Evolutionary conservation across 2,888 invertebrate species (phyloP).

Genomic region (Drosophila lacicola): DNA sequence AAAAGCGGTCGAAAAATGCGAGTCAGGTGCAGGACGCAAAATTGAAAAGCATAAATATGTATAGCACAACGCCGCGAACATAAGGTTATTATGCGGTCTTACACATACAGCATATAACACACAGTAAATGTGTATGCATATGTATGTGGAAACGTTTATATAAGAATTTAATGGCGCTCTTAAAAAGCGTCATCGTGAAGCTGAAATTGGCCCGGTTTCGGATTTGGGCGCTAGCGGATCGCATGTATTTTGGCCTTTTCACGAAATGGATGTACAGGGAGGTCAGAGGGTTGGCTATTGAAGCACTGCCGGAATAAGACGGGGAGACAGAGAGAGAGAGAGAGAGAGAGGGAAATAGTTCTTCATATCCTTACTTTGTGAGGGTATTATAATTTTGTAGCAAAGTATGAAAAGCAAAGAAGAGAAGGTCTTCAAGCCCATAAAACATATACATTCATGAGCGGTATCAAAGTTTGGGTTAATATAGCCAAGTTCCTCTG

Average conservation of each 20-base stretch:
- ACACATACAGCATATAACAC: slow-evolving; percentile 3
- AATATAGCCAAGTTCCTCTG: too few relatives aligned
- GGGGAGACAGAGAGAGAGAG: background rate
- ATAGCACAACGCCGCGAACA: slow-evolving; percentile 10
- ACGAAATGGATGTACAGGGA: slow-evolving; percentile 1
- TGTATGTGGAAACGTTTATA: slow-evolving; percentile 1
- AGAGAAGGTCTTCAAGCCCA: too few relatives aligned
- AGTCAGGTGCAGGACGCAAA: slow-evolving; percentile 44
- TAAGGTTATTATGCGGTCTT: slow-evolving; percentile 15
- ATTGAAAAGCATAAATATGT: slow-evolving; percentile 38
- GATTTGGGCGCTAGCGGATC: background rate
- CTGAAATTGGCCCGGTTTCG: slow-evolving; percentile 37
- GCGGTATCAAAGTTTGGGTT: too few relatives aligned
- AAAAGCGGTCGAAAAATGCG: slow-evolving; percentile 32
- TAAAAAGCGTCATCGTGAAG: slow-evolving; percentile 29
- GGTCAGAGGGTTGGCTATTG: slow-evolving; percentile 11
- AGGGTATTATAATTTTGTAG: too few relatives aligned
- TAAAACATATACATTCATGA: too few relatives aligned
- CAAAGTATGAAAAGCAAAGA: too few relatives aligned
- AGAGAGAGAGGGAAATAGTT: background rate
- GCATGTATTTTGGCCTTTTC: slow-evolving; percentile 21
- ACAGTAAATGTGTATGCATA: background rate
- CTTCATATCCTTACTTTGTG: too few relatives aligned
- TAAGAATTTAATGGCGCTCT: slow-evolving; percentile 48
- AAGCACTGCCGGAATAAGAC: background rate